These are phyloP conservation scores for Onychomys arenicola DNA, from an alignment of 2,797 vertebrate species.

Conservation along the genomic window DNA sequence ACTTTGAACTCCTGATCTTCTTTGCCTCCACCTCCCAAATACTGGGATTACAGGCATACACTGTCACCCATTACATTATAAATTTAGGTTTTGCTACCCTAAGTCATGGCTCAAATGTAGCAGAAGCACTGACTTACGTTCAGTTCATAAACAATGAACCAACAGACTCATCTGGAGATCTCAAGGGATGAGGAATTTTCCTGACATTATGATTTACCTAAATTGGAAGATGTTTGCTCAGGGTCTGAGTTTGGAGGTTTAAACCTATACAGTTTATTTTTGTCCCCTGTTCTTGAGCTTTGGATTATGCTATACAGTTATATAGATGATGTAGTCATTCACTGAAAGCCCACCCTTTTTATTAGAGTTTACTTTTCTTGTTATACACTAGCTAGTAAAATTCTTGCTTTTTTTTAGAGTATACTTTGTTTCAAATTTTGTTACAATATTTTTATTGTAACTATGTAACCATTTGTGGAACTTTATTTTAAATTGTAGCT, in stretches of 20 bases:
- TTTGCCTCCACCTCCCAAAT: neutral
- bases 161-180: neutral
- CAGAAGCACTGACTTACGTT: neutral
- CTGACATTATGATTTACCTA: neutral
- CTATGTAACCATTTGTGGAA: neutral
- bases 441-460: neutral
- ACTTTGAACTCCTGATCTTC: neutral
- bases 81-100: conserved; percentile 7
- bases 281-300: neutral
- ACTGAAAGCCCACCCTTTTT: neutral
- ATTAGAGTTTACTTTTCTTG: neutral
- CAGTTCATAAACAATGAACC: neutral
- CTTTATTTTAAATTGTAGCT: conserved; percentile 29
- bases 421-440: conserved; percentile 43
- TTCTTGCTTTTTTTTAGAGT: conserved; percentile 31
- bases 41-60: neutral
- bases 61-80: neutral
- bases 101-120: conserved; percentile 2
- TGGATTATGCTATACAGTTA: neutral
- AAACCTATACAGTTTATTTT: conserved; percentile 16
- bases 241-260: conserved; percentile 4
- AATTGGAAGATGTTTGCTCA: conserved; percentile 11
- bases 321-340: neutral
- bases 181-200: conserved; percentile 9
- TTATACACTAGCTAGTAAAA: conserved; percentile 17